Base-by-base conservation (phyloP, 2,888 invertebrate genomes). In the Meliscaeva auricollis region DNA sequence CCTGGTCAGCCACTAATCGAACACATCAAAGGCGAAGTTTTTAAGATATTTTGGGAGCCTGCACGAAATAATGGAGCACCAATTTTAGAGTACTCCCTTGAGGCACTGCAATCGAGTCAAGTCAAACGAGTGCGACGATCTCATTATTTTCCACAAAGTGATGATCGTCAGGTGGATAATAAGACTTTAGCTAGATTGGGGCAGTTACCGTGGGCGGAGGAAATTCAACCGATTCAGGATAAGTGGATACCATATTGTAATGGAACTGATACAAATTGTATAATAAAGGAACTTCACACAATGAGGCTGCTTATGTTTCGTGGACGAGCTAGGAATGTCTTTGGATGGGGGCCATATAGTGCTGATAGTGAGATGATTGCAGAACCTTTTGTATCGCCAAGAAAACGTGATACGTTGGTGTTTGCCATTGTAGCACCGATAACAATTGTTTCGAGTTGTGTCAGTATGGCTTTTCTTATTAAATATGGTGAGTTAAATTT, bases 271-370 rank as follows among this genome's bases (percentile, higher is more conserved):
- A 94, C 95, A 80, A 96, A 96, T 90, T 98, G 98, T 96, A 94
- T 96, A 81, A 95, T 97, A 30, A 94, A 94, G 9, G 95, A 95
- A 15, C 69, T 91, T 68, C 93, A 94, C 70, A 93, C 94, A 22
- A 94, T 94, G 78, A 92, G 94, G 26, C 93, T 94, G 62, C 95
- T 96, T 88, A 93, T 94, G 70, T 97, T 97, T 90, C 94, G 96
- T 9, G 97, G 97, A 60, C 94, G 95, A 82, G 97, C 98, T 0
- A 93, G 94, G 76, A 98, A 98, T 91, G 93, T 93, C 3, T 95
- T 96, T 91, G 98, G 98, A 22, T 97, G 96, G 95, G 96, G 98
- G 79, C 94, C 94, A 15, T 95, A 95, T 91, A 97, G 97, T 87
- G 92, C 93, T 87, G 92, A 94, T 64, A 96, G 96, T 87, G 93